Evolutionary conservation across 1,140 invertebrate genomes (phyloP), one percentile per base, ranked within the genome.

Genomic region (Drusus annulatus): DNA sequence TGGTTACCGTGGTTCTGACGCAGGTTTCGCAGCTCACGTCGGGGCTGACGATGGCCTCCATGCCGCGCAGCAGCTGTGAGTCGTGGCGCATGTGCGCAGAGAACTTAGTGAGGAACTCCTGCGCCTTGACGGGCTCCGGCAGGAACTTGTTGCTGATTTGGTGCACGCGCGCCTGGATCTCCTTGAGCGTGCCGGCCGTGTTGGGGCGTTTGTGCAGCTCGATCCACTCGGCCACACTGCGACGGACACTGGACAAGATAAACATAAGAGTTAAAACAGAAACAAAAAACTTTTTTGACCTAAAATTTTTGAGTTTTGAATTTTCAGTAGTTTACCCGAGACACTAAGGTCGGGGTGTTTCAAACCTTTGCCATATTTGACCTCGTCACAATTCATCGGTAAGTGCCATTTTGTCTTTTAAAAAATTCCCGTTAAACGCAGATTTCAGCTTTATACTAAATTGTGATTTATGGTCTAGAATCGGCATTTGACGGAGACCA

Each of bases 41-140:
- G 0, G 95, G 94, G 84, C 94, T 94, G 2, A 98, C 92, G 65
- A 98, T 94, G 0, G 93, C 94, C 86, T 97, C 96, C 92, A 98
- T 95, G 28, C 94, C 94, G 84, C 93, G 91, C 77, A 97, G 86
- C n/a, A 98, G 86, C n/a, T 91, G 88, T 1, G 91, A 86, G 85
- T 98, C 96, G 84, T 94, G 93, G 77, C 93, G 93, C 88, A 99
- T 91, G 86, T 98, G 94, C 62, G 90, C 87, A 80, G 95, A 96
- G 85, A 99, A 97, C 86, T 97, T 97, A 73, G 94, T 95, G 36
- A 99, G 87, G 87, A 97, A 98, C 88, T 99, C 97, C 83, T 95
- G 93, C 0, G 96, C 95, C 87, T 98, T 99, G 76, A 97, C 93
- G 1, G 96, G 95, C 86, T 99, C 97, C 0, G 97, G 97, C n/a